Conservation (phyloP, 2,797 vertebrate species). For the Phrynocephalus vlangalii region DNA sequence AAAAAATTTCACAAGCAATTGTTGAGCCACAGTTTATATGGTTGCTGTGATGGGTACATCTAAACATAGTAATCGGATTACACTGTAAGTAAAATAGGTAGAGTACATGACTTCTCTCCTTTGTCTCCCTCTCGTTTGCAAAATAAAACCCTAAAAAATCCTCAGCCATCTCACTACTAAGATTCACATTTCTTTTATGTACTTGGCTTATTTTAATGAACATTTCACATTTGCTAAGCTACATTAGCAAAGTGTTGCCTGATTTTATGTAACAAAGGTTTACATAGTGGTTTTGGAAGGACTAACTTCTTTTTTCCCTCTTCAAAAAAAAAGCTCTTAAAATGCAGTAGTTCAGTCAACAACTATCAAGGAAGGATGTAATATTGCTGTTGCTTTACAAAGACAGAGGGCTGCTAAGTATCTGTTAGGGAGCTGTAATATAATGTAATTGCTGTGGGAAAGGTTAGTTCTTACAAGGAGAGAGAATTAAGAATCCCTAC, state of each 20-base stretch:
- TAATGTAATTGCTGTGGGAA: neutral
- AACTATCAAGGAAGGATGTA: accelerated
- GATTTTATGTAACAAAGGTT: conserved; percentile 71
- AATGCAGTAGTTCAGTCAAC: conserved; percentile 29
- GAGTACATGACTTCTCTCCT: conserved; percentile 52
- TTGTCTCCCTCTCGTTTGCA: conserved; percentile 50
- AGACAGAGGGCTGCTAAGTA: neutral
- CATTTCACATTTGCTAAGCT: conserved; percentile 71
- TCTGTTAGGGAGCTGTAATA: neutral
- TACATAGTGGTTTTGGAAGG: neutral
- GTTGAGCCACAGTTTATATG: conserved; percentile 74
- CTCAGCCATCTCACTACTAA: conserved; percentile 61
- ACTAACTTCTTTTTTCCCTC: neutral
- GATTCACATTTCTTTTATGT: conserved; percentile 62
- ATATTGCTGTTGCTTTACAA: neutral
- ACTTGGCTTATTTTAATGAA: conserved; percentile 69
- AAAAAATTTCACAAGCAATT: conserved; percentile 75
- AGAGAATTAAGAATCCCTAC: accelerated
- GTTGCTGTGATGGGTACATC: conserved; percentile 69
- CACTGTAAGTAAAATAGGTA: conserved; percentile 63
- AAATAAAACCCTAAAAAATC: conserved; percentile 69
- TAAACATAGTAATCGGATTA: conserved; percentile 79
- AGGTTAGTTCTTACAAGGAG: conserved; percentile 3
- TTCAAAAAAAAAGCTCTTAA: neutral
- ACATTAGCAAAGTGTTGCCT: conserved; percentile 73